phyloP scores from a whole-genome alignment of 2,888 invertebrate species.

The Melanostoma mellinum region DNA sequence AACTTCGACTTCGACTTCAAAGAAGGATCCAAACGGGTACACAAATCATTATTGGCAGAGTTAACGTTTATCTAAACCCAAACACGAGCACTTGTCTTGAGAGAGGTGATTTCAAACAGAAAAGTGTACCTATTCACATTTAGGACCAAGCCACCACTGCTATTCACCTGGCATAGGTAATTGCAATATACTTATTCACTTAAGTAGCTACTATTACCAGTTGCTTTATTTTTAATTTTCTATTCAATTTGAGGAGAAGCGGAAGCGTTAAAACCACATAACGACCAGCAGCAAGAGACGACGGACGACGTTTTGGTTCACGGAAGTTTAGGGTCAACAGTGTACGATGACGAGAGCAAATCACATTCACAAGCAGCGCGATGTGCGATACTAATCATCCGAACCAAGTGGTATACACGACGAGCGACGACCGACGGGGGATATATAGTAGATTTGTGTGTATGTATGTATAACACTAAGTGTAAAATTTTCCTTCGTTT shows the following conservation, averaged over 20 bases:
- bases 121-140: slow-evolving; percentile 43
- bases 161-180: slow-evolving; percentile 41
- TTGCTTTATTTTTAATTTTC: slow-evolving; percentile 2
- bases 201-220: neutral
- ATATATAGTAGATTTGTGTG: neutral
- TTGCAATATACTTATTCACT: slow-evolving; percentile 44
- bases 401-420: slow-evolving; percentile 42
- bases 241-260: neutral
- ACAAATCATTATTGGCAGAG: slow-evolving; percentile 17
- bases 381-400: slow-evolving; percentile 1
- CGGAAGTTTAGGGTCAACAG: slow-evolving; percentile 9
- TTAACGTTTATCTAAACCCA: slow-evolving; percentile 8
- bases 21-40: neutral
- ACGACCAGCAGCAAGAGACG: neutral
- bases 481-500: slow-evolving; percentile 24
- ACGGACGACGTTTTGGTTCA: neutral
- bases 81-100: slow-evolving; percentile 1
- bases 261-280: slow-evolving; percentile 39
- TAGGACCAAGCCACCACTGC: slow-evolving; percentile 30
- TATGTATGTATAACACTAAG: slow-evolving; percentile 41
- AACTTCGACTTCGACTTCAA: slow-evolving; percentile 16
- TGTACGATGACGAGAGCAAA: slow-evolving; percentile 16
- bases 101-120: slow-evolving; percentile 40
- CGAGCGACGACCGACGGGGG: neutral
- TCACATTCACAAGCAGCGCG: slow-evolving; percentile 1